Conservation (phyloP, 2,113 vertebrate species). For the Nyctibius bracteatus region DNA sequence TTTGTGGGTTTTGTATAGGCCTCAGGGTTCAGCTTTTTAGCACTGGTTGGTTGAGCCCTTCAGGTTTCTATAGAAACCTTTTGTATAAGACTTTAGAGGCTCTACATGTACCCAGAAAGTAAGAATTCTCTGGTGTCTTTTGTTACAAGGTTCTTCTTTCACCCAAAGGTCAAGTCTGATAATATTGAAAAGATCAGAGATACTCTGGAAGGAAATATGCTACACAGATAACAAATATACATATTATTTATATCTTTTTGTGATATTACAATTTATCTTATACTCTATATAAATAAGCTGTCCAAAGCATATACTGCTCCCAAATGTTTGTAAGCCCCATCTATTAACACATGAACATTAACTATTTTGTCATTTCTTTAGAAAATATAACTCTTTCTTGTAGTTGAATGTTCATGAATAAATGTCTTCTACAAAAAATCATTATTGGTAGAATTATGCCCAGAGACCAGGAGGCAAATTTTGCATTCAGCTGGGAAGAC, state of each 20-base stretch:
- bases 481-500: background rate
- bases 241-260: background rate
- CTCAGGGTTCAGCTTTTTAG: constrained; percentile 14
- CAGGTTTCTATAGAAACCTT: constrained; percentile 56
- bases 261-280: background rate
- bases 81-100: constrained; percentile 31
- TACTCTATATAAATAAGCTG: background rate
- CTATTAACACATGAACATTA: background rate
- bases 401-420: background rate
- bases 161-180: background rate
- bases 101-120: background rate
- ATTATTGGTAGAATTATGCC: background rate
- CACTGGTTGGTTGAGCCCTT: background rate
- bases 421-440: background rate
- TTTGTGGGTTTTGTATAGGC: background rate
- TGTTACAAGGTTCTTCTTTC: background rate
- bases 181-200: background rate
- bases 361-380: background rate
- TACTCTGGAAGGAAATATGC: background rate
- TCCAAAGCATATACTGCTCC: background rate
- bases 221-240: background rate
- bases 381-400: background rate
- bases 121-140: constrained; percentile 3
- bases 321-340: background rate
- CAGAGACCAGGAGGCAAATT: background rate